Percentiles rank a stretch among this genome's conserved stretches.
These are phyloP conservation scores for Pantherophis vulpinus DNA, from an alignment of 2,797 vertebrate species.

Conservation along the genomic window DNA sequence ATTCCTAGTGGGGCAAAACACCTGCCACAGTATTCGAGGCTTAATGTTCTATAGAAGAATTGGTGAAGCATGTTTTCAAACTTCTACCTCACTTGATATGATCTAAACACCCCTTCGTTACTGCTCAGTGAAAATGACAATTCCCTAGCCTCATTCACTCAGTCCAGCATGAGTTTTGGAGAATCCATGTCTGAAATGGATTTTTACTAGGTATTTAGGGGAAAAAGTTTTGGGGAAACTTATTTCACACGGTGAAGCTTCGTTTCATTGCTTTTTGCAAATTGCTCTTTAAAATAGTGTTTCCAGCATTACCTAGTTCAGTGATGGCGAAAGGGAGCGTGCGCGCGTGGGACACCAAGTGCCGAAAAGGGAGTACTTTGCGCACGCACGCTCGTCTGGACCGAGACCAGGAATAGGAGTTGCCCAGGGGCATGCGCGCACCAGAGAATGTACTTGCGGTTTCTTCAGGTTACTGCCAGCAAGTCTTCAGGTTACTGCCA, in stretches of 20 bases:
- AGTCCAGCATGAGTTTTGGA: not conserved
- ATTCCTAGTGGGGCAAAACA: not conserved
- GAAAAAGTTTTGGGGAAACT: not conserved
- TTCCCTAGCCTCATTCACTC: not conserved
- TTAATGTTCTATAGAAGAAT: not conserved
- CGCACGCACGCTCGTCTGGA: no score
- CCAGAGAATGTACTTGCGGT: no score
- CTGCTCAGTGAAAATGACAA: not conserved
- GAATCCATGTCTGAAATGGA: not conserved
- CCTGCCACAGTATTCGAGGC: not conserved
- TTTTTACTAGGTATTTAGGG: not conserved
- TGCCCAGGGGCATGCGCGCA: no score
- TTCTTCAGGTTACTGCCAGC: no score
- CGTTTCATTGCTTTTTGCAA: not conserved
- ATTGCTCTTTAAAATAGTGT: not conserved
- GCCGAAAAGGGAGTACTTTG: no score
- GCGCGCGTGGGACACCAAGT: no score
- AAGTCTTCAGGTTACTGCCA: no score
- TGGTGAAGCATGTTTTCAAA: not conserved
- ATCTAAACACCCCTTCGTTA: not conserved
- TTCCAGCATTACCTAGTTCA: not conserved
- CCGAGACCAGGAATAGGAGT: no score
- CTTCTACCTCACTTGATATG: not conserved
- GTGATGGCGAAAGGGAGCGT: no score
- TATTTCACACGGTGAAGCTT: not conserved